These are phyloP conservation scores for Acleris holmiana DNA, from an alignment of 2,888 invertebrate genomes.

Conservation along the genomic window DNA sequence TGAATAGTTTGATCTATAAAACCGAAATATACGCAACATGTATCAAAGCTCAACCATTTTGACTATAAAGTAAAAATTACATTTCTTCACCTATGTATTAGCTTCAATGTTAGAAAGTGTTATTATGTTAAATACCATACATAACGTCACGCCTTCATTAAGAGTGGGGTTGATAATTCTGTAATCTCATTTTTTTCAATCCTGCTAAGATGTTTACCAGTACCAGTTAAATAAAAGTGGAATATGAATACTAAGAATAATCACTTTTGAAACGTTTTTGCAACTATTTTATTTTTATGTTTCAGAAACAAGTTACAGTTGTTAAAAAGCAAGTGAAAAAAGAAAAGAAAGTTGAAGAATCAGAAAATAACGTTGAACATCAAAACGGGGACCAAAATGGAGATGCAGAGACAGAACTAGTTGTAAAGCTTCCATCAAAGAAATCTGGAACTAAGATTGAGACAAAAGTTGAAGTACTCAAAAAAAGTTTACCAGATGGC, in stretches of 20 bases:
- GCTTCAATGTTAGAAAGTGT: too few species aligned
- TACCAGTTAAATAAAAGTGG: too few species aligned
- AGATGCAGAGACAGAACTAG: constrained; percentile 65
- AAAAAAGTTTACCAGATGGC: constrained; percentile 71
- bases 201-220: too few species aligned
- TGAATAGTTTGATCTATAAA: not conserved
- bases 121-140: too few species aligned
- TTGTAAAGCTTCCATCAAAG: constrained; percentile 69
- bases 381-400: constrained; percentile 71
- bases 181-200: too few species aligned
- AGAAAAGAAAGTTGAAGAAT: constrained; percentile 59
- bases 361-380: constrained; percentile 43
- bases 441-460: constrained; percentile 74
- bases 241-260: too few species aligned
- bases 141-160: too few species aligned
- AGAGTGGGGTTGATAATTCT: too few species aligned
- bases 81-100: too few species aligned
- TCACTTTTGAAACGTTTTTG: not conserved
- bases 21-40: too few species aligned
- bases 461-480: constrained; percentile 73
- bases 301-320: constrained; percentile 74
- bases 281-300: constrained; percentile 46
- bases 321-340: constrained; percentile 65
- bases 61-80: too few species aligned
- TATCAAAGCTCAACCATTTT: too few species aligned